These are phyloP conservation scores for Acropora yongei DNA, from an alignment of 64 coral and sea anemone species.

Conservation along the genomic window DNA sequence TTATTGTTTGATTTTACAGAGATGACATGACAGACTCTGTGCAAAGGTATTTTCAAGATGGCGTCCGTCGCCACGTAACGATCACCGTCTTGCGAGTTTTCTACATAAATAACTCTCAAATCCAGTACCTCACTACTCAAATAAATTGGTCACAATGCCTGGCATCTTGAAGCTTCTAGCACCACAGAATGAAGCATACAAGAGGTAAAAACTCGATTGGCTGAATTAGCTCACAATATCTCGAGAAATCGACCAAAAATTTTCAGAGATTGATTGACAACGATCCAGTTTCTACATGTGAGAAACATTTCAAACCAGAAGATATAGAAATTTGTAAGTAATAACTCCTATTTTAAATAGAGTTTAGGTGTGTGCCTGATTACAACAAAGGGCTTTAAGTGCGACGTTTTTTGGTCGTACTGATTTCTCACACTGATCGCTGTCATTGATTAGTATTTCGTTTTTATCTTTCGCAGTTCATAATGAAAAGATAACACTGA, in stretches of 20 bases:
- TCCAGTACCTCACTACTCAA: not conserved
- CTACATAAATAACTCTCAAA: slow-evolving; percentile 19
- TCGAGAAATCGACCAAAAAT: slow-evolving; percentile 10
- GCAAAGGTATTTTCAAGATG: too few species aligned
- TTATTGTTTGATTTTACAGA: too few species aligned
- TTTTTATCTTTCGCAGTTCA: slow-evolving; percentile 33
- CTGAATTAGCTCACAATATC: slow-evolving; percentile 3
- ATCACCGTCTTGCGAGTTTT: slow-evolving; percentile 26
- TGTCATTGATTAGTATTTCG: not conserved
- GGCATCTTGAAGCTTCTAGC: slow-evolving; percentile 33
- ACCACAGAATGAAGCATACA: slow-evolving; percentile 14
- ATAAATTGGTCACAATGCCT: slow-evolving; percentile 17
- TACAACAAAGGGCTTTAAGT: not conserved
- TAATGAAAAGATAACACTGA: slow-evolving; percentile 29
- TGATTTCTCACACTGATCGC: not conserved
- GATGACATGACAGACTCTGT: too few species aligned
- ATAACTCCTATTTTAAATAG: not conserved
- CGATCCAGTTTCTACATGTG: not conserved
- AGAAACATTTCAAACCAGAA: too few species aligned
- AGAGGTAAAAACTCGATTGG: not conserved
- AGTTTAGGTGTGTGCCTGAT: not conserved
- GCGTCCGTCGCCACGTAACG: too few species aligned
- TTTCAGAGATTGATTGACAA: slow-evolving; percentile 10
- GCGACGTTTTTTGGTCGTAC: not conserved
- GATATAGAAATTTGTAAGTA: not conserved